Percentiles rank a stretch among this genome's conserved stretches.
Conservation (phyloP, 37 sponge, comb jelly and placozoan genomes). For the Haliclona indistincta region DNA sequence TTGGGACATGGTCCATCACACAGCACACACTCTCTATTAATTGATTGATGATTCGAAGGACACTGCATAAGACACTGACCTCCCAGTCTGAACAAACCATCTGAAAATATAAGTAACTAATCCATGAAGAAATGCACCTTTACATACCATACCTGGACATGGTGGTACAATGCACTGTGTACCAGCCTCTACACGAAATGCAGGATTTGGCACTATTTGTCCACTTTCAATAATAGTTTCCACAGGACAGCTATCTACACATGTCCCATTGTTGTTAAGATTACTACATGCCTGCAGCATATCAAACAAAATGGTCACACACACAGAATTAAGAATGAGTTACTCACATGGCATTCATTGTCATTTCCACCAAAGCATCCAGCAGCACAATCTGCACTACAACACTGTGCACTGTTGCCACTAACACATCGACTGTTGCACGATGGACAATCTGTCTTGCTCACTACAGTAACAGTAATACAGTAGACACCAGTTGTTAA, state of each 20-base stretch:
- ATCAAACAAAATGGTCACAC: no score
- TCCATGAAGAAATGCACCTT: no score
- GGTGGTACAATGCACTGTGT: constrained; percentile 48
- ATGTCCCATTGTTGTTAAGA: constrained; percentile 68
- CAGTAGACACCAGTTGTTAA: no score
- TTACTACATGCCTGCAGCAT: constrained; percentile 53
- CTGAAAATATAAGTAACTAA: no score
- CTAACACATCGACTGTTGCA: constrained; percentile 25
- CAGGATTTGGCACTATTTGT: constrained; percentile 41
- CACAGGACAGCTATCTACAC: constrained; percentile 56
- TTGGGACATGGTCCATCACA: constrained; percentile 32
- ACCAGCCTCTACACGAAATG: constrained; percentile 34
- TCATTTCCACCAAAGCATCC: constrained; percentile 49
- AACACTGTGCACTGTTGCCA: constrained; percentile 19
- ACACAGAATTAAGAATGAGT: background rate
- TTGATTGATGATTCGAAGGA: constrained; percentile 8
- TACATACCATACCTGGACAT: constrained; percentile 65
- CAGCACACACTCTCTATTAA: constrained; percentile 15
- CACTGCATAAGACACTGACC: constrained; percentile 42
- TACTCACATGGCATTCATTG: constrained; percentile 39
- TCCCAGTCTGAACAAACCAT: constrained; percentile 21
- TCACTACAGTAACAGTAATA: constrained; percentile 41
- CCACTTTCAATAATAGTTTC: constrained; percentile 30
- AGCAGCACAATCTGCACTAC: constrained; percentile 61
- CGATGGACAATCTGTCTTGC: constrained; percentile 16